phyloP scores from a whole-genome alignment of 35 echinoderm and acorn worm genomes.

The Strongylocentrotus purpuratus region DNA sequence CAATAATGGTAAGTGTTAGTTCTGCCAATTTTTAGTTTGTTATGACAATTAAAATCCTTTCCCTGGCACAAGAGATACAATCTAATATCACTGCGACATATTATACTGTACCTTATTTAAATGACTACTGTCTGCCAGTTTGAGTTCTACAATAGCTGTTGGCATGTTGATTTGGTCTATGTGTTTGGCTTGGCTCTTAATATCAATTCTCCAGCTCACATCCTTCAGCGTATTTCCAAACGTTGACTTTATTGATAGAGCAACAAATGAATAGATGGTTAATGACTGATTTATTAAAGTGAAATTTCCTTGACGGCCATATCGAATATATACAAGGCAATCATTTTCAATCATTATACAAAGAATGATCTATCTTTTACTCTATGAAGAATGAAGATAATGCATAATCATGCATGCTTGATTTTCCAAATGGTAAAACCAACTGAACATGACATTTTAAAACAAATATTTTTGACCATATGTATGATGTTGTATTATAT shows the following conservation, averaged over 20 bases:
- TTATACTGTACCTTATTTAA: slow-evolving; percentile 52
- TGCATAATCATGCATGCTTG: too few species aligned
- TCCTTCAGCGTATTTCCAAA: slow-evolving; percentile 86
- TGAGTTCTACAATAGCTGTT: slow-evolving; percentile 96
- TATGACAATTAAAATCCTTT: neutral
- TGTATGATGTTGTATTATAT: too few species aligned
- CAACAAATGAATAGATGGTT: neutral
- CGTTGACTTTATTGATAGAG: slow-evolving; percentile 58
- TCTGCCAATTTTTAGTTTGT: too few species aligned
- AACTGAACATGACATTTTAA: too few species aligned
- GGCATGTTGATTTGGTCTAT: slow-evolving; percentile 94
- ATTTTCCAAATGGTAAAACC: too few species aligned
- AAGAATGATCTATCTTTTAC: too few species aligned
- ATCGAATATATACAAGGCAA: too few species aligned
- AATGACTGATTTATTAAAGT: neutral
- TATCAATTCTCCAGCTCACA: slow-evolving; percentile 96
- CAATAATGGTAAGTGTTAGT: neutral
- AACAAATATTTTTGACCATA: too few species aligned
- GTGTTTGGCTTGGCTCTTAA: slow-evolving; percentile 84
- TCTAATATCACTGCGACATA: too few species aligned
- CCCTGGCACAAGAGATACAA: neutral
- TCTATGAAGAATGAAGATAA: too few species aligned
- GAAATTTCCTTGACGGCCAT: too few species aligned
- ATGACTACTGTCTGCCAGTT: slow-evolving; percentile 74
- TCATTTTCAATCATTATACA: too few species aligned